These are phyloP conservation scores for Zeugodacus cucurbitae DNA, from an alignment of 1,140 invertebrate species.

Conservation along the genomic window DNA sequence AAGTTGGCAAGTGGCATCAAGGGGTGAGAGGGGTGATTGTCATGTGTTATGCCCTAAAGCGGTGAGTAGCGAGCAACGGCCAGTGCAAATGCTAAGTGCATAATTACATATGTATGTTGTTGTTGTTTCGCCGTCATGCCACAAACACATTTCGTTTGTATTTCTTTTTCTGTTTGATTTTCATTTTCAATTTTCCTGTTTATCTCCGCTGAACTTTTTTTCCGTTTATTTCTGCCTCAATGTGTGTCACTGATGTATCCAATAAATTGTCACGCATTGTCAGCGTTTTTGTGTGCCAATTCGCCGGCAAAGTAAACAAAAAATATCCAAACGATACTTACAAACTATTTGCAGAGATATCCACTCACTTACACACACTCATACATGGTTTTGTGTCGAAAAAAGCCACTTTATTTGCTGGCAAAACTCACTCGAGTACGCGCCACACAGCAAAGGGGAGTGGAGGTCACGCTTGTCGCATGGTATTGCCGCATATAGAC, in stretches of 20 bases:
- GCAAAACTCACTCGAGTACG: not conserved
- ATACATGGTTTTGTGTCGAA: not conserved
- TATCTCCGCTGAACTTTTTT: not conserved
- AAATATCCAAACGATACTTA: not conserved
- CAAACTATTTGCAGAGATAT: not conserved
- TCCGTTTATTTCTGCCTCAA: not conserved
- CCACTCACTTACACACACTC: no score
- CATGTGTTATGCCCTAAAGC: constrained; percentile 4
- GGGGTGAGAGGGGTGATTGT: not conserved
- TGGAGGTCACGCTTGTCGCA: no score
- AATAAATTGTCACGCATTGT: constrained; percentile 43
- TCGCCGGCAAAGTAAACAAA: constrained; percentile 2
- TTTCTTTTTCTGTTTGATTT: constrained; percentile 17
- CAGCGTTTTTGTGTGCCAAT: constrained; percentile 37
- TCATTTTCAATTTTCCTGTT: not conserved
- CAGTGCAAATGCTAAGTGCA: not conserved
- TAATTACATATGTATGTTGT: not conserved
- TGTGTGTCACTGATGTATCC: constrained; percentile 41
- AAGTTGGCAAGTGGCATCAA: not conserved
- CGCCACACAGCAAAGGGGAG: not conserved
- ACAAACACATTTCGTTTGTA: not conserved
- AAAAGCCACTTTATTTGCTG: not conserved
- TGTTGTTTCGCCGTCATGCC: not conserved
- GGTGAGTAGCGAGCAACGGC: not conserved
- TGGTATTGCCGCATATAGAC: not conserved